Base-by-base conservation (phyloP, 1,140 invertebrate genomes). In the Aphelenchoides besseyi region DNA sequence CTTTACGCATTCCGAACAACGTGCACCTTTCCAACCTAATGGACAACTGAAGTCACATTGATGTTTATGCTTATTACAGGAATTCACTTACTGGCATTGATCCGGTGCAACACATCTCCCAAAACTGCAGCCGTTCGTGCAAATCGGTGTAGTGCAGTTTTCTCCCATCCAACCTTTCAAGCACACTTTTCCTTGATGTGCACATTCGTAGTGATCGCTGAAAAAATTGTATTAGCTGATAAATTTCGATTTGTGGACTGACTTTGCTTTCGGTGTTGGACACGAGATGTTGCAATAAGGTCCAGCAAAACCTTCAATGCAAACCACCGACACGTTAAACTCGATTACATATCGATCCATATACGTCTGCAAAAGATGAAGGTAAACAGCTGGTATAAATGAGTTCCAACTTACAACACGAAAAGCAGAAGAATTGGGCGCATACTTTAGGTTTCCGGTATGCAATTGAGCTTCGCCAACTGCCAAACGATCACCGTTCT, bases 141-240 rank as follows among this genome's bases (percentile, higher is more conserved):
- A 59, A 12, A 59, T 33, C 55, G 55, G 55, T 23, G 5, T 18
- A 33, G 26, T 59, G 55, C 55, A 59, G 55, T 59, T 33, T 28
- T 29, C 55, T 5, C 55, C 55, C 18, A 8, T 5, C 5, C 18
- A 59, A 23, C 55, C 55, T 8, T 12, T 59, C 18, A 8, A 5
- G 55, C 55, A 59, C 5, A 8, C 5, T 33, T 59, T 59, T 5
- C 55, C 55, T 5, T 5, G 5, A 33, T 5, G 55, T 23, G 55
- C 5, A 18, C 55, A 59, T 8, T 18, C 5, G 18, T 59, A 18
- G 55, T 59, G 55, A 8, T 59, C 55, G 5, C 55, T 59, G 55
- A 59, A 59, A 59, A 23, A 12, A 28, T 18, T 33, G 5, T 5
- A 8, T 41, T 41, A n/a, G 5, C n/a, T 8, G 37, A 41, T 8